Evolutionary conservation across 2,797 vertebrate species (phyloP).

Genomic region (Tapera naevia): DNA sequence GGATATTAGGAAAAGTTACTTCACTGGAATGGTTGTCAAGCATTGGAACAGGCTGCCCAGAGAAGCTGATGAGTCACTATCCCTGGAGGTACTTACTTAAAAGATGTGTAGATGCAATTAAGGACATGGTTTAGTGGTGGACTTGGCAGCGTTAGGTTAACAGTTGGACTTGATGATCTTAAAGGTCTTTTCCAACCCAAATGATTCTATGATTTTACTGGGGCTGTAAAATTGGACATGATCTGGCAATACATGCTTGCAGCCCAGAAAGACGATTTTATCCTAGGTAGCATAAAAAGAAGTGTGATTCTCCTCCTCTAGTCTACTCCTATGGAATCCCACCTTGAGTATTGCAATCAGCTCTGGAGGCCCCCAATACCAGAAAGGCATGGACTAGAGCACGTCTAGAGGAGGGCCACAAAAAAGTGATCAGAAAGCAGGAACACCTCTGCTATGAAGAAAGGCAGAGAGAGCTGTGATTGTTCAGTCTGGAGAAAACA

Average conservation of each 20-base stretch:
- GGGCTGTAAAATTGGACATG: background rate
- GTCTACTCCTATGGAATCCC: background rate
- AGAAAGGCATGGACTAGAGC: background rate
- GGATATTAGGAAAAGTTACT: too few species aligned
- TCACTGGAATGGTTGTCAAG: too few species aligned
- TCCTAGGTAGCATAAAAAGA: background rate
- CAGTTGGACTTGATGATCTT: too few species aligned
- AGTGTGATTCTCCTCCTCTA: background rate
- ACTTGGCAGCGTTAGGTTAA: too few species aligned
- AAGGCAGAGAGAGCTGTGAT: background rate
- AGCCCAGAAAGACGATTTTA: background rate
- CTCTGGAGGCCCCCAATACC: background rate
- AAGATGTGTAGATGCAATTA: too few species aligned
- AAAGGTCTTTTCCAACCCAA: too few species aligned
- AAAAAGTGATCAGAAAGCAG: background rate
- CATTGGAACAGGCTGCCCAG: too few species aligned
- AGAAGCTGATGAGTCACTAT: too few species aligned
- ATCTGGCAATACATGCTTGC: accelerated
- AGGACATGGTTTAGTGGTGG: too few species aligned
- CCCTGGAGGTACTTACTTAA: too few species aligned
- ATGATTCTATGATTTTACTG: too few species aligned
- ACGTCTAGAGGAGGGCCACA: background rate
- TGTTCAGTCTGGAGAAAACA: background rate
- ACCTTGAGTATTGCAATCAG: too few species aligned
- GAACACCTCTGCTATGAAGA: background rate